Conservation (phyloP, 1,140 invertebrate genomes). For the Drosophila yakuba region DNA sequence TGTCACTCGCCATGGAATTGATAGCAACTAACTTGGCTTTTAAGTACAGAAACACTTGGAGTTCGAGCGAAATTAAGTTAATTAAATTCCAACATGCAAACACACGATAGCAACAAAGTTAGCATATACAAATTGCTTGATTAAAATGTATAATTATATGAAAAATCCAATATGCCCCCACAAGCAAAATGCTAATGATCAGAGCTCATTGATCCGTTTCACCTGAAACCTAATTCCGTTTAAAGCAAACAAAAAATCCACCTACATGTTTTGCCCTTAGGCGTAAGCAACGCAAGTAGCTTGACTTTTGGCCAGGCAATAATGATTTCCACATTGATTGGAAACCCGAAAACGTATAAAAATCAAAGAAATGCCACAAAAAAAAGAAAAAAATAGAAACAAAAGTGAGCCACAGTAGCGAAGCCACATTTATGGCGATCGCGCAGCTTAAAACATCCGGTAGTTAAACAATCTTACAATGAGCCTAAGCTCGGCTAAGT, state of each 20-base stretch:
- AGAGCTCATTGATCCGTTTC: not conserved
- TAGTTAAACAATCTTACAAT: constrained; percentile 75
- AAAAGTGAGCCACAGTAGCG: constrained; percentile 19
- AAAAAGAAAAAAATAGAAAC: not conserved
- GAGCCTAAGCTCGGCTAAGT: constrained; percentile 54
- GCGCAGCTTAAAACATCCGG: constrained; percentile 73
- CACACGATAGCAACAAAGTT: not conserved
- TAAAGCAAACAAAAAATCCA: not conserved
- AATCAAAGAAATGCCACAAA: constrained; percentile 12
- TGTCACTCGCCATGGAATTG: too few species aligned
- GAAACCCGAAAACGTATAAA: constrained; percentile 10
- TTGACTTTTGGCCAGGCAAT: not conserved
- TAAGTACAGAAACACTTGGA: not conserved
- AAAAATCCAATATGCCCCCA: not conserved
- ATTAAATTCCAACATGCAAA: not conserved
- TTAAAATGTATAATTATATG: too few species aligned
- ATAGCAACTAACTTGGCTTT: too few species aligned
- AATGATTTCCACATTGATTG: constrained; percentile 9
- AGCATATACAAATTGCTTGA: not conserved
- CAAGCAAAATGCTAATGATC: constrained; percentile 4
- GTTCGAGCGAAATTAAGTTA: too few species aligned
- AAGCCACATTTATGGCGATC: constrained; percentile 41
- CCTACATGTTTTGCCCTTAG: not conserved
- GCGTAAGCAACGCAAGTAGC: not conserved
- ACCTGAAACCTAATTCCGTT: too few species aligned